A percentile compares a stretch with the other conserved stretches of the same genome.
Evolutionary conservation across 2,113 vertebrate species (phyloP).

Genomic region (Callipepla squamata): DNA sequence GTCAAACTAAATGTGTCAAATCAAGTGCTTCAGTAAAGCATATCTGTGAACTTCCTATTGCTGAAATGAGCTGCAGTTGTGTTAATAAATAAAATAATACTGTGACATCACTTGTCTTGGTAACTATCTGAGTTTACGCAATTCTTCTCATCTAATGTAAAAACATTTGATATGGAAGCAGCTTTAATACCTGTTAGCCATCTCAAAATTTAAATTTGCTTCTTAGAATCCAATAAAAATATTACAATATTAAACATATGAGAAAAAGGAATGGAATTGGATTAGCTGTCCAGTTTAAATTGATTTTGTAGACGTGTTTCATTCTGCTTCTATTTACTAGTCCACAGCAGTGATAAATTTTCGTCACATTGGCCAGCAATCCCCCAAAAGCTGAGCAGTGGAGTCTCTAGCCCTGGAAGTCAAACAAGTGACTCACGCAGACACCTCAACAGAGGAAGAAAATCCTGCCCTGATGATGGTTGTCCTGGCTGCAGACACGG

Average conservation of each 20-base stretch:
- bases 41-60: conserved; percentile 47
- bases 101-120: background rate
- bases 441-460: background rate
- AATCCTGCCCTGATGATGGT: accelerated
- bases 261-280: background rate
- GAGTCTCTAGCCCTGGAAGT: background rate
- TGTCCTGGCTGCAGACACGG: accelerated
- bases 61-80: conserved; percentile 49
- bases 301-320: background rate
- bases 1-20: conserved; percentile 19
- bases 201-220: background rate
- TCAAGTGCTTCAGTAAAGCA: background rate
- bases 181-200: background rate
- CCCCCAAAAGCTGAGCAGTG: background rate
- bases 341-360: background rate
- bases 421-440: background rate
- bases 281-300: background rate
- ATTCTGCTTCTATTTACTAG: background rate
- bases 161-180: background rate
- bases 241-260: background rate
- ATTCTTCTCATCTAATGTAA: background rate
- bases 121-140: background rate
- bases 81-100: conserved; percentile 51
- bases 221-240: background rate
- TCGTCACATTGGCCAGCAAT: background rate